Evolutionary conservation across 1,140 invertebrate species (phyloP), one percentile per base, ranked within the genome.

Genomic region (Papilio xuthus): DNA sequence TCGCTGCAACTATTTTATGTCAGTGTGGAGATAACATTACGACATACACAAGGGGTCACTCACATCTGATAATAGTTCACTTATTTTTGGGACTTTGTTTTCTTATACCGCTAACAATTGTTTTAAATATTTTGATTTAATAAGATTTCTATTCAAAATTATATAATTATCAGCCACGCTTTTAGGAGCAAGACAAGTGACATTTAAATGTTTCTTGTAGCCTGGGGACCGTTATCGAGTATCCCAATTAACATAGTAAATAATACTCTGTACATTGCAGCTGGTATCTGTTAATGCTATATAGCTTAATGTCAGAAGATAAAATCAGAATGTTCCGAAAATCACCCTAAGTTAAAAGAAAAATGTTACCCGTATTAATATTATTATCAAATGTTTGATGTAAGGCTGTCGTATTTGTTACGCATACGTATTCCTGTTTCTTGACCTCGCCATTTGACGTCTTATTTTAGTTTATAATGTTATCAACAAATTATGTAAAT

Each of bases 361-460:
- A 1, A 28, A 60, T 4, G 10, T 60, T 26, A 23, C 23, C 20
- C 20, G 56, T 23, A 15, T 23, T 6, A 28, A 67, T 26, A 60
- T 13, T 15, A 67, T 63, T 4, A 63, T 13, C 23, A 63, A 28
- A 63, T 67, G 12, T 67, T 67, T 0, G 56, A 26, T 28, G 23
- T 28, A 13, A 60, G 56, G 56, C 23, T 67, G 15, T 67, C 12
- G 18, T 53, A 28, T 28, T 15, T 67, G 13, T 67, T 28, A 67
- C 15, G 26, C 23, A 60, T 10, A 26, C 56, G 23, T 60, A 60
- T 60, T 60, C 60, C 13, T 28, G 60, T 67, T 67, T 2, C 15
- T 10, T 28, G 60, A 67, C 60, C 60, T 67, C 26, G 60, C 26
- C 60, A 28, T 67, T 67, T 67, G 12, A 67, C 26, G 26, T 67